Evolutionary conservation across 2,888 invertebrate genomes (phyloP).

Genomic region (Prenolepis imparis): DNA sequence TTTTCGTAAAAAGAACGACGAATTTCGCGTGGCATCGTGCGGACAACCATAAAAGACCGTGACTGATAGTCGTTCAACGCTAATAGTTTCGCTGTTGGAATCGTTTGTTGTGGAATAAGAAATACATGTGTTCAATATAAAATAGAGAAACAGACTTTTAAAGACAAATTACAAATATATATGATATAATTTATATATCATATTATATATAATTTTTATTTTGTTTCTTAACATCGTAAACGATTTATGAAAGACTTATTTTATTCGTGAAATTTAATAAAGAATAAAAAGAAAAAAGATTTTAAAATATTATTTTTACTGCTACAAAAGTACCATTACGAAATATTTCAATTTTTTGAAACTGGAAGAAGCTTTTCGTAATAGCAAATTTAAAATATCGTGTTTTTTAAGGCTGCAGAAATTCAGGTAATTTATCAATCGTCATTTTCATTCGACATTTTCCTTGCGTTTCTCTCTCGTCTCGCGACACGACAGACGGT

Average conservation of each 20-base stretch:
- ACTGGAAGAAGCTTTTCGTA: neutral
- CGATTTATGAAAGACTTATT: neutral
- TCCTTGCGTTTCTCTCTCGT: neutral
- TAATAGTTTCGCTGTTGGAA: slow-evolving; percentile 45
- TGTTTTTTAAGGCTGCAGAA: neutral
- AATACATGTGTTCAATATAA: neutral
- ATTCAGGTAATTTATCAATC: slow-evolving; percentile 2
- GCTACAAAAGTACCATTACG: neutral
- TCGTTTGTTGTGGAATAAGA: slow-evolving; percentile 6
- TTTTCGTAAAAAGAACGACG: slow-evolving; percentile 48
- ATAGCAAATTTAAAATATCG: neutral
- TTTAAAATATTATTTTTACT: neutral
- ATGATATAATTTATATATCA: neutral
- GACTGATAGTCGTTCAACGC: slow-evolving; percentile 36
- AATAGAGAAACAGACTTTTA: neutral
- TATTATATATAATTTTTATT: neutral
- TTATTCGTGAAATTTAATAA: neutral
- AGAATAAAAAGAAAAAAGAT: neutral
- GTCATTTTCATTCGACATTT: neutral
- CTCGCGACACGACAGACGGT: neutral
- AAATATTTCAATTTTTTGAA: neutral
- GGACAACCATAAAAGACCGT: slow-evolving; percentile 49
- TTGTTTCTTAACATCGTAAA: neutral
- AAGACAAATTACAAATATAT: neutral
- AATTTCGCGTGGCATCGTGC: slow-evolving; percentile 20